phyloP scores from a whole-genome alignment of 2,113 vertebrate genomes.

The Zosterops lateralis region DNA sequence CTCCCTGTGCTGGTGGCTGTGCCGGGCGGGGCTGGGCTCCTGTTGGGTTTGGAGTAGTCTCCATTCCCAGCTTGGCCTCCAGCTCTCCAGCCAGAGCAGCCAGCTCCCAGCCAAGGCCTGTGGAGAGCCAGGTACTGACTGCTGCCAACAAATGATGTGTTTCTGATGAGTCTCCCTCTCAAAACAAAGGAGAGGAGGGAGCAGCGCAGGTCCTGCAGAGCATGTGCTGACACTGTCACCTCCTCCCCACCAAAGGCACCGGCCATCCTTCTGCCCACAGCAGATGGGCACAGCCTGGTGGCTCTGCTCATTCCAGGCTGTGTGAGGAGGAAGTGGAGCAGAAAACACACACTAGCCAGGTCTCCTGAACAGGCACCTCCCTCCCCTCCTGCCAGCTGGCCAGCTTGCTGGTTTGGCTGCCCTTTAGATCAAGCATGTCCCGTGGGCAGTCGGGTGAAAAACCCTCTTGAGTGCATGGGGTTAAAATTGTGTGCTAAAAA shows the following conservation, averaged over 20 bases:
- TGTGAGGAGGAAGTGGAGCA: background rate
- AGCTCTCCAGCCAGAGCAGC: background rate
- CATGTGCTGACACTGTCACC: background rate
- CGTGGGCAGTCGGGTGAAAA: background rate
- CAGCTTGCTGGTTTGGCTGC: background rate
- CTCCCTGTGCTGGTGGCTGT: background rate
- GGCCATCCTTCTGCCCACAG: background rate
- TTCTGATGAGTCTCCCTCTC: background rate
- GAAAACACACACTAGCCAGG: background rate
- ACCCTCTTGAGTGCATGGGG: background rate
- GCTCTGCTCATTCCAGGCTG: background rate
- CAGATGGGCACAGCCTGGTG: conserved; percentile 36
- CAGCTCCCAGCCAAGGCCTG: background rate
- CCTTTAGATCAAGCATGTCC: background rate
- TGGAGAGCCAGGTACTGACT: background rate
- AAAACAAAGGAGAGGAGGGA: background rate
- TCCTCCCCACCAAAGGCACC: background rate
- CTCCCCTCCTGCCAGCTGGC: background rate
- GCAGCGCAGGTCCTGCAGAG: fast-evolving
- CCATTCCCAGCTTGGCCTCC: background rate
- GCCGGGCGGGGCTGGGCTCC: background rate
- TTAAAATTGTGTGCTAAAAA: background rate
- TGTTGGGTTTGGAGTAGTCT: background rate
- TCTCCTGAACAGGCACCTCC: background rate
- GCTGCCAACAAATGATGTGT: background rate